Evolutionary conservation across 2,113 vertebrate species (phyloP).

Genomic region (Amphilophus citrinellus): DNA sequence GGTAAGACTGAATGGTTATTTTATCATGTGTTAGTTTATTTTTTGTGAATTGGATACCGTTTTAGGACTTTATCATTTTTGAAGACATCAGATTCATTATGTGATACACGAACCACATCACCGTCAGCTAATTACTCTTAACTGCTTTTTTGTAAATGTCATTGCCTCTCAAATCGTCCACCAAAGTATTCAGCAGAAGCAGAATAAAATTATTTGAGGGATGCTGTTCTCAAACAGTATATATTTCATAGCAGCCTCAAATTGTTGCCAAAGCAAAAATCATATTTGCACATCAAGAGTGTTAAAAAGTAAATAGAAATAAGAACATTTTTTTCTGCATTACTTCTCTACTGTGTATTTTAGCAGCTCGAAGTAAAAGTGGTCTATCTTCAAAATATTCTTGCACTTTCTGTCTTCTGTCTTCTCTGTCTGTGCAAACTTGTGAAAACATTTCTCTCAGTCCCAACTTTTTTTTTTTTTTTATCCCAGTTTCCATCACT

Average conservation of each 20-base stretch:
- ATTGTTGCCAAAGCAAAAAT: slow-evolving; percentile 38
- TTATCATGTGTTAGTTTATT: background rate
- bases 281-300: slow-evolving; percentile 42
- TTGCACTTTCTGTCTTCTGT: slow-evolving; percentile 21
- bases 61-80: slow-evolving; percentile 5
- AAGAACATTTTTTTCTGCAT: slow-evolving; percentile 17
- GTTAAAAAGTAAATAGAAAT: slow-evolving; percentile 61
- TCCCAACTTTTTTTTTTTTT: slow-evolving; percentile 45
- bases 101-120: background rate
- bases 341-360: slow-evolving; percentile 24
- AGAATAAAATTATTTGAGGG: slow-evolving; percentile 11
- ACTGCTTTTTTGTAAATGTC: slow-evolving; percentile 9
- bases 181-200: slow-evolving; percentile 14
- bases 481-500: slow-evolving; percentile 40
- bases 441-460: slow-evolving; percentile 41
- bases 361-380: slow-evolving; percentile 23
- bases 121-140: background rate
- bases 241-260: slow-evolving; percentile 27
- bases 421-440: slow-evolving; percentile 37
- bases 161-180: slow-evolving; percentile 17
- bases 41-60: background rate
- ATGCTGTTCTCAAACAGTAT: background rate
- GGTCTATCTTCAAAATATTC: slow-evolving; percentile 34
- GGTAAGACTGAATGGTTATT: background rate
- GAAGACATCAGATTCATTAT: background rate